These are phyloP conservation scores for Tipula lateralis DNA, from an alignment of 2,888 invertebrate genomes.

Conservation along the genomic window DNA sequence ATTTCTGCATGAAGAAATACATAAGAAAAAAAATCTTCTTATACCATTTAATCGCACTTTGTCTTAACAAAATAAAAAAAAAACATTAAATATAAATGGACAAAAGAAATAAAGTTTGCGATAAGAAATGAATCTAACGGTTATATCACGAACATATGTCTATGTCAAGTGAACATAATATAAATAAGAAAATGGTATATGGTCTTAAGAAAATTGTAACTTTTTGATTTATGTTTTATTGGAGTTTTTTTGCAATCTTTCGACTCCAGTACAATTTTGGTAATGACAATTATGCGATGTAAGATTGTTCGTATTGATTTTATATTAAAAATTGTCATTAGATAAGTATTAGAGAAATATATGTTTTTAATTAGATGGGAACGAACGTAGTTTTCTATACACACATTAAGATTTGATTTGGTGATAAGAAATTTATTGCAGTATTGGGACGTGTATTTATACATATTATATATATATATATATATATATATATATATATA, in stretches of 20 bases:
- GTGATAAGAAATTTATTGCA: neutral
- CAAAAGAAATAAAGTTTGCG: constrained; percentile 1
- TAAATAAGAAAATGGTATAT: neutral
- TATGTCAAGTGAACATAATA: neutral
- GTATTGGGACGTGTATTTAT: neutral
- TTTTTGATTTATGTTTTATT: constrained; percentile 21
- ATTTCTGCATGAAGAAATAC: neutral
- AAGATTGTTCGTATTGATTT: neutral
- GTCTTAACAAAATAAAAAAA: neutral
- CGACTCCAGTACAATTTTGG: neutral
- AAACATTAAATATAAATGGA: neutral
- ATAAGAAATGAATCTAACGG: constrained; percentile 24
- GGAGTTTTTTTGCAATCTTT: neutral
- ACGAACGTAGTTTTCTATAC: neutral
- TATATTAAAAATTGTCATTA: neutral
- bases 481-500: too few species aligned
- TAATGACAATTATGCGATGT: constrained; percentile 14
- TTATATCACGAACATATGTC: constrained; percentile 6
- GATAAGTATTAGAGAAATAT: neutral
- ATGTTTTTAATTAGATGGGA: neutral
- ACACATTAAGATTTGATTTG: neutral
- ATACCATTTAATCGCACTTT: neutral
- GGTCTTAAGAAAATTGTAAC: constrained; percentile 1
- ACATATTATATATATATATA: too few species aligned
- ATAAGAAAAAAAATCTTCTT: neutral